Percentiles rank a stretch among this genome's conserved stretches.
Evolutionary conservation across 2,797 vertebrate genomes (phyloP).

Genomic region (Ciconia nigra): DNA sequence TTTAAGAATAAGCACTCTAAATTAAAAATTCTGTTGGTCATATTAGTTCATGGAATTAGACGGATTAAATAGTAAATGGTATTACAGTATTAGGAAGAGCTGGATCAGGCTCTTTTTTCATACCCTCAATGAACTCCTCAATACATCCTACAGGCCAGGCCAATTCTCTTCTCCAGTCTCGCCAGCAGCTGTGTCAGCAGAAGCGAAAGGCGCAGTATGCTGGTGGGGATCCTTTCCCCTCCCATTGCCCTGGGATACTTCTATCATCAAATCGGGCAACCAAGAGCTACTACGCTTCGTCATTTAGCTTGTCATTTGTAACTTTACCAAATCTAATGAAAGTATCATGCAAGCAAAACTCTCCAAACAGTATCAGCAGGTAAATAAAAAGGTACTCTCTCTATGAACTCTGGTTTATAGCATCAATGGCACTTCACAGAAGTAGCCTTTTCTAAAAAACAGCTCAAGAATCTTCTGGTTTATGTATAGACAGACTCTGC

Average conservation of each 20-base stretch:
- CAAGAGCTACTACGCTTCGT: not conserved
- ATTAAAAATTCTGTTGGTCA: not conserved
- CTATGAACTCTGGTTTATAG: not conserved
- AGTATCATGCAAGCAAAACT: fast-evolving
- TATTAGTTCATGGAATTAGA: not conserved
- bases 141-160: not conserved
- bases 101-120: not conserved
- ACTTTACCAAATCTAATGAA: not conserved
- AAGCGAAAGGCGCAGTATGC: not conserved
- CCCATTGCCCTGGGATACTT: not conserved
- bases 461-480: not conserved
- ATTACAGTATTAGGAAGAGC: not conserved
- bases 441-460: not conserved
- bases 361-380: not conserved
- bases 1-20: not conserved
- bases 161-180: not conserved
- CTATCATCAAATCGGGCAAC: not conserved
- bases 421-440: not conserved
- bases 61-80: not conserved
- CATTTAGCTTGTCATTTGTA: not conserved
- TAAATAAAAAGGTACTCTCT: not conserved
- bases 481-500: not conserved
- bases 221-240: not conserved
- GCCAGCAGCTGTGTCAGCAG: not conserved
- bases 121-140: fast-evolving